These are phyloP conservation scores for Tribolium castaneum DNA, from an alignment of 1,140 invertebrate genomes.

Conservation along the genomic window DNA sequence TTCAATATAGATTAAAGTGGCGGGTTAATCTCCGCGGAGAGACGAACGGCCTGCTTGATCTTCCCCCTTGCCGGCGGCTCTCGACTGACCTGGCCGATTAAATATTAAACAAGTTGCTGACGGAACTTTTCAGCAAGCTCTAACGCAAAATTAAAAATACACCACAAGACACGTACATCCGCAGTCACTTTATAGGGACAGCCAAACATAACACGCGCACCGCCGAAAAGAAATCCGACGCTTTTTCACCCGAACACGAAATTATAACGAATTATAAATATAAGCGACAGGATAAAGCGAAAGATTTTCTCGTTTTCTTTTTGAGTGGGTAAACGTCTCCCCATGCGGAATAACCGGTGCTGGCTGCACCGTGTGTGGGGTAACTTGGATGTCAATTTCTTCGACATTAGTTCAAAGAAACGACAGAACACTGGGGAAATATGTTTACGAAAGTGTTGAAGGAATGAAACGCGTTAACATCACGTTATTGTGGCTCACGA, in stretches of 20 bases:
- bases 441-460: conserved; percentile 56
- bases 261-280: conserved; percentile 34
- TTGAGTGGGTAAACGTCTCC: conserved; percentile 40
- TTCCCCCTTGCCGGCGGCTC: conserved; percentile 41
- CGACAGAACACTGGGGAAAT: conserved; percentile 60
- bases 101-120: conserved; percentile 52
- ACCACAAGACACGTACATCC: conserved; percentile 42
- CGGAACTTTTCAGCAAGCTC: conserved; percentile 50
- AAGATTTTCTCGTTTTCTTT: conserved; percentile 31
- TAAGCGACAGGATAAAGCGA: conserved; percentile 26
- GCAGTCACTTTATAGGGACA: conserved; percentile 36
- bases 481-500: conserved; percentile 55
- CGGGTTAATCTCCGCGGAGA: conserved; percentile 52
- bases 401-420: conserved; percentile 57
- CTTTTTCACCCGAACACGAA: background rate
- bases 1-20: conserved; percentile 55
- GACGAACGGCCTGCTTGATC: conserved; percentile 44
- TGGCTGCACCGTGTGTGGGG: conserved; percentile 35
- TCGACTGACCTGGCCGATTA: conserved; percentile 47
- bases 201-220: conserved; percentile 3
- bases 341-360: conserved; percentile 19
- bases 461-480: conserved; percentile 57
- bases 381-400: conserved; percentile 57
- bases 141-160: conserved; percentile 54
- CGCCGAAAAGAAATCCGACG: background rate